Evolutionary conservation across 2,888 invertebrate species (phyloP).

Genomic region (Drosophila merina): DNA sequence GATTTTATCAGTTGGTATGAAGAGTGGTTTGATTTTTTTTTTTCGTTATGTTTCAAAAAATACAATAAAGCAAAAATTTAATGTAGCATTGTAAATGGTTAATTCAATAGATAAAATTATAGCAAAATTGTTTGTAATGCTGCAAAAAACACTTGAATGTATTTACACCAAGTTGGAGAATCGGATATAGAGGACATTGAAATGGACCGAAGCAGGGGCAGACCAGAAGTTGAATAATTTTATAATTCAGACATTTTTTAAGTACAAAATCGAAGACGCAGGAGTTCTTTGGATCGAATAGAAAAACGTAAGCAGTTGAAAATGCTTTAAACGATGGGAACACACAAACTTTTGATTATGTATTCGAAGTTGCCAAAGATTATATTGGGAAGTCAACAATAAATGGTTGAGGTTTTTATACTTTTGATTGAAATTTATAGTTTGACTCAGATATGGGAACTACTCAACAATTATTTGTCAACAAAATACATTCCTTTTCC

Average conservation of each 20-base stretch:
- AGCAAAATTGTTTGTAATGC: slow-evolving; percentile 38
- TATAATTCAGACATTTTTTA: not conserved
- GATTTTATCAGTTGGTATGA: slow-evolving; percentile 70
- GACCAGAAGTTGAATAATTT: not conserved
- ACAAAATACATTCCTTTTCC: not conserved
- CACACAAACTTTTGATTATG: not conserved
- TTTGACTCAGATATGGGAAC: not conserved
- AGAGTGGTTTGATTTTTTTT: slow-evolving; percentile 63
- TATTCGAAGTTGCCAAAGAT: not conserved
- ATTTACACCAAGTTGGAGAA: slow-evolving; percentile 1
- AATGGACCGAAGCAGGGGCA: not conserved
- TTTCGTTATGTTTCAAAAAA: slow-evolving; percentile 80
- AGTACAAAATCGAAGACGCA: not conserved
- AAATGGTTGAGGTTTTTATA: not conserved
- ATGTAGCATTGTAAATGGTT: slow-evolving; percentile 80
- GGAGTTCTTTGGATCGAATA: not conserved
- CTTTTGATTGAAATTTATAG: not conserved
- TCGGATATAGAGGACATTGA: slow-evolving; percentile 11
- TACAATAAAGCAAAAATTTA: slow-evolving; percentile 83
- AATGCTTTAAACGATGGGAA: not conserved
- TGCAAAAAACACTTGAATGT: slow-evolving; percentile 35
- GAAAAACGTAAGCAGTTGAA: not conserved
- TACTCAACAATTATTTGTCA: not conserved
- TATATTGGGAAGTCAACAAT: not conserved
- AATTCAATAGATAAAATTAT: slow-evolving; percentile 54